Evolutionary conservation across 2,113 vertebrate genomes (phyloP).

Genomic region (Aphyosemion australe): DNA sequence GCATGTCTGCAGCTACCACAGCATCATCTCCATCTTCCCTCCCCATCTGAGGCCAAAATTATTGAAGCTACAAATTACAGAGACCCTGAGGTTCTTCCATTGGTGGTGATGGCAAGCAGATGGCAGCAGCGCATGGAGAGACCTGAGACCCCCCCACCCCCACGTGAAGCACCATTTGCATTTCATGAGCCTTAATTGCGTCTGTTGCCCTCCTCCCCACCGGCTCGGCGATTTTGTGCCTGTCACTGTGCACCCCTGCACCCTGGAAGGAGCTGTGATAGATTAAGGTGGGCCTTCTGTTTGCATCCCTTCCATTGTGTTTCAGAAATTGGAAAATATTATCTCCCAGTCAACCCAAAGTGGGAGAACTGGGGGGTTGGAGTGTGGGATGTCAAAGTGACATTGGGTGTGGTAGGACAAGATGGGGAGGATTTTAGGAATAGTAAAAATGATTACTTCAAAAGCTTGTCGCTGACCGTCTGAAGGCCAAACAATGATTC

Average conservation of each 20-base stretch:
- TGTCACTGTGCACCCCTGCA: slow-evolving; percentile 54
- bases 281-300: slow-evolving; percentile 92
- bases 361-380: slow-evolving; percentile 23
- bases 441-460: slow-evolving; percentile 75
- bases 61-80: slow-evolving; percentile 89
- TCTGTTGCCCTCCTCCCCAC: slow-evolving; percentile 82
- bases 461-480: slow-evolving; percentile 71
- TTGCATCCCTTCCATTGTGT: slow-evolving; percentile 80
- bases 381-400: slow-evolving; percentile 52
- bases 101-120: slow-evolving; percentile 88
- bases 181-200: slow-evolving; percentile 94
- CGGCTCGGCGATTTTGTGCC: slow-evolving; percentile 63
- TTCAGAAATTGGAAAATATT: slow-evolving; percentile 84
- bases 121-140: slow-evolving; percentile 79
- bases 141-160: slow-evolving; percentile 5
- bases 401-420: slow-evolving; percentile 52
- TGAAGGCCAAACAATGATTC: slow-evolving; percentile 49
- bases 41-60: slow-evolving; percentile 77
- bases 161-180: slow-evolving; percentile 88
- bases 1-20: slow-evolving; percentile 34
- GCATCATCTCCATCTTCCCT: slow-evolving; percentile 24
- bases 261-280: slow-evolving; percentile 83
- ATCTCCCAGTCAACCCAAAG: slow-evolving; percentile 76
- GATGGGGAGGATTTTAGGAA: slow-evolving; percentile 47
- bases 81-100: slow-evolving; percentile 77